phyloP scores from a whole-genome alignment of 2,113 vertebrate genomes.

The Melanotaenia duboulayi region DNA sequence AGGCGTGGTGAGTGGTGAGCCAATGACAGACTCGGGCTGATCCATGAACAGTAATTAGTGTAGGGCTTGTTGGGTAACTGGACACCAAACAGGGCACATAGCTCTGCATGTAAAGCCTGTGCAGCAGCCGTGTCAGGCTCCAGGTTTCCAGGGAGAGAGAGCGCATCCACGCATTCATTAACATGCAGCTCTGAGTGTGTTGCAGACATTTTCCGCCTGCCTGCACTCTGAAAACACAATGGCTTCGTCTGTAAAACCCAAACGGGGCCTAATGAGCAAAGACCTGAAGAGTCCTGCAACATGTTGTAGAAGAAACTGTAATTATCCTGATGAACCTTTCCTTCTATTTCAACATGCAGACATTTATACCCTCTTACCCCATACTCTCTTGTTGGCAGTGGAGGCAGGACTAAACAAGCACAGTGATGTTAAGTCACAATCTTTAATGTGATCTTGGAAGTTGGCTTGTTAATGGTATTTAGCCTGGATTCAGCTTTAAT shows the following conservation, averaged over 20 bases:
- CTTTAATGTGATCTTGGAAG: too few relatives aligned
- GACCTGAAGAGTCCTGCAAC: too few relatives aligned
- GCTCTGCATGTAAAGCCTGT: conserved; percentile 27
- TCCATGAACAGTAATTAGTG: conserved; percentile 61
- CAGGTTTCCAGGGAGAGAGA: conserved; percentile 37
- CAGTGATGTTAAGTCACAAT: too few relatives aligned
- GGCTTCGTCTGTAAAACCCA: background rate
- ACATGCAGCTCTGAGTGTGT: background rate
- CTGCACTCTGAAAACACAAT: conserved; percentile 7
- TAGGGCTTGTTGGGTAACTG: conserved; percentile 56
- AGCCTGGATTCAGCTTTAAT: too few relatives aligned
- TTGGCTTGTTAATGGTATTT: too few relatives aligned
- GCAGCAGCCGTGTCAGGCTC: conserved; percentile 20
- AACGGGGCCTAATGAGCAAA: background rate
- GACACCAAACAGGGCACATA: conserved; percentile 38
- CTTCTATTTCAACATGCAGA: too few relatives aligned
- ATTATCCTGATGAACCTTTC: too few relatives aligned
- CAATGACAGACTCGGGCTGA: conserved; percentile 40
- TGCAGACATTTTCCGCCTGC: conserved; percentile 37
- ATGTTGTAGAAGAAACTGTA: too few relatives aligned
- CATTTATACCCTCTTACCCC: too few relatives aligned
- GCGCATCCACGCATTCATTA: conserved; percentile 52
- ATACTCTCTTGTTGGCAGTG: too few relatives aligned
- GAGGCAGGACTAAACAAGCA: too few relatives aligned
- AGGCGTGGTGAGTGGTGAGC: conserved; percentile 36